These are phyloP conservation scores for Coleophora deauratella DNA, from an alignment of 2,888 invertebrate genomes.

Conservation along the genomic window DNA sequence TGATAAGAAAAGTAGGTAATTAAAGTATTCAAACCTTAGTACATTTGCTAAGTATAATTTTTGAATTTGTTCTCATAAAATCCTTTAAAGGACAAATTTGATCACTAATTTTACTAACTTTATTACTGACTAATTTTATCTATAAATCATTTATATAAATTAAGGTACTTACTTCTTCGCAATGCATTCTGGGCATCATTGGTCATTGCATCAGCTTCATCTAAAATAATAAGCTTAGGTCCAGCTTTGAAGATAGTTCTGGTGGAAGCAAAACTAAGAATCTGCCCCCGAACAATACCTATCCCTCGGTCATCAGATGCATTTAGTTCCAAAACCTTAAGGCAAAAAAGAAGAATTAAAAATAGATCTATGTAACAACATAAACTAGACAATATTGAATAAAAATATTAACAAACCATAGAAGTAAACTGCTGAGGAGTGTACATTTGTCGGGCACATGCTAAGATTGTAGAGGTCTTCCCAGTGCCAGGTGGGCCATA, in stretches of 20 bases:
- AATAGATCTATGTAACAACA: too few species aligned
- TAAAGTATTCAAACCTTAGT: too few species aligned
- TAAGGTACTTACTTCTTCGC: conserved; percentile 82
- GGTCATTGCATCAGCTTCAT: conserved; percentile 99
- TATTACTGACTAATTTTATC: too few species aligned
- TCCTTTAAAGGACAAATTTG: too few species aligned
- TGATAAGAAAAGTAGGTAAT: too few species aligned
- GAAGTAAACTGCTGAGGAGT: conserved; percentile 91
- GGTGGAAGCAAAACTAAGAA: conserved; percentile 97
- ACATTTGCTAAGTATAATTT: too few species aligned
- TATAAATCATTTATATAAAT: too few species aligned
- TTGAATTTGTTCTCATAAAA: too few species aligned
- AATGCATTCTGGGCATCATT: conserved; percentile 99
- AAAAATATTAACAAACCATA: conserved; percentile 79
- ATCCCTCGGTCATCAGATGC: conserved; percentile 99
- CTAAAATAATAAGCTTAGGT: conserved; percentile 95
- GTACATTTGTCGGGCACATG: conserved; percentile 95
- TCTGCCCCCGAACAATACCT: conserved; percentile 93
- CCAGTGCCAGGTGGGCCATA: conserved; percentile 99
- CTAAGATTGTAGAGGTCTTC: conserved; percentile 97
- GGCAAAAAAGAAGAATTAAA: background rate
- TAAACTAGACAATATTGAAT: background rate
- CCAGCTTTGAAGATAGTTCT: conserved; percentile 94
- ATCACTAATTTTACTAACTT: too few species aligned
- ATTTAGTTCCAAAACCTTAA: conserved; percentile 90